Evolutionary conservation across 2,113 vertebrate species (phyloP).

Genomic region (Heterotis niloticus): DNA sequence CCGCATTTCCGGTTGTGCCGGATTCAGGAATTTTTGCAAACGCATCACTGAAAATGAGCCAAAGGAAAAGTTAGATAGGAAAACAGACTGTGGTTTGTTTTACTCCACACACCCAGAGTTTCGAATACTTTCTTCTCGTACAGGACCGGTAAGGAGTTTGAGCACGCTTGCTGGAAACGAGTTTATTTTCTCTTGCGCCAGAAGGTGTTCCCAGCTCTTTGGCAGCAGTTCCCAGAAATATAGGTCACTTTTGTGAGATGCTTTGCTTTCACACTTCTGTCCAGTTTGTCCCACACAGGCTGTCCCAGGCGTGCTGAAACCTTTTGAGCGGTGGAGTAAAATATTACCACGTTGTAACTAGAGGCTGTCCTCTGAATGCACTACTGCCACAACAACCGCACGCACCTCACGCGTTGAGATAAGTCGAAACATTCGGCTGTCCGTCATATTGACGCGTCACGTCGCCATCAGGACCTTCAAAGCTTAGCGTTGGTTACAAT

Average conservation of each 20-base stretch:
- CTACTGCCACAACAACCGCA: background rate
- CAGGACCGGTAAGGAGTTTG: too few relatives aligned
- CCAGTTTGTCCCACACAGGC: too few relatives aligned
- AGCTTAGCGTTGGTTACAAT: conserved; percentile 26
- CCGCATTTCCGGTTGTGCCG: background rate
- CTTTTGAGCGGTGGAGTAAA: too few relatives aligned
- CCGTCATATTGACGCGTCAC: conserved; percentile 3
- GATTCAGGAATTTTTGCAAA: background rate
- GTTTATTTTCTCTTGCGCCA: too few relatives aligned
- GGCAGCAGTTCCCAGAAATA: too few relatives aligned
- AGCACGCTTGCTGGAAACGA: too few relatives aligned
- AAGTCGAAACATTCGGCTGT: background rate
- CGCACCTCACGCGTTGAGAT: background rate
- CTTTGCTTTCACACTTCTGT: too few relatives aligned
- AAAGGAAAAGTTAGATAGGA: background rate
- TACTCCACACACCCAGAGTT: background rate
- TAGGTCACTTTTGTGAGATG: too few relatives aligned
- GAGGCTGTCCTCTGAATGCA: background rate
- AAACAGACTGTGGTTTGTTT: background rate
- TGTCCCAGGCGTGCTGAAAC: too few relatives aligned
- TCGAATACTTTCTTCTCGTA: too few relatives aligned
- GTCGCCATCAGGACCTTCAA: background rate
- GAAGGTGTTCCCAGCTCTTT: too few relatives aligned
- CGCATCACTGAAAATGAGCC: background rate
- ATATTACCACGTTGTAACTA: too few relatives aligned